Conservation (phyloP, 2,113 vertebrate species). For the Brachirus orientalis region DNA sequence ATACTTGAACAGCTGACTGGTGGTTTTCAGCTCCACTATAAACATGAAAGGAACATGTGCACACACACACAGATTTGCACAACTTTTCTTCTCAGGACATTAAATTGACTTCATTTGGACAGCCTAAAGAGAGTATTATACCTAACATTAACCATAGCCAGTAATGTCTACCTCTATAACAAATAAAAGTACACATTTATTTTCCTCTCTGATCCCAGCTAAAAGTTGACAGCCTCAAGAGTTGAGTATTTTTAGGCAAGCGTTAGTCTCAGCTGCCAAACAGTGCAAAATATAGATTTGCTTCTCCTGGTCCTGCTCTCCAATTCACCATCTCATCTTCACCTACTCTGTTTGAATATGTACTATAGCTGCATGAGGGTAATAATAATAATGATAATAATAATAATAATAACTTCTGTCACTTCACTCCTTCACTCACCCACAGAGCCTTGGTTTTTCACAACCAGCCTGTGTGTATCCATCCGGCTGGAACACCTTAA, state of each 20-base stretch:
- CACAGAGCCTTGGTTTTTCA: constrained; percentile 66
- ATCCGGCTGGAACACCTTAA: constrained; percentile 28
- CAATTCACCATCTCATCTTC: constrained; percentile 11
- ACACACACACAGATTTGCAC: not conserved
- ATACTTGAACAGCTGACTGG: constrained; percentile 62
- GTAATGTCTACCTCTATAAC: no score
- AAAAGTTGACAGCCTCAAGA: constrained; percentile 70
- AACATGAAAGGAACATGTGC: constrained; percentile 41
- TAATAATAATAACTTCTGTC: no score
- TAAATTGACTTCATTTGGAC: no score
- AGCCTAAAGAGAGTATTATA: no score
- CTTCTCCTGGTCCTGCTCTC: constrained; percentile 53
- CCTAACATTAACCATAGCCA: no score
- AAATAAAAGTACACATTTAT: constrained; percentile 16
- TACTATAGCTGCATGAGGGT: not conserved
- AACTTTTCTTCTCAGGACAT: no score
- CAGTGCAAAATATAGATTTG: constrained; percentile 73
- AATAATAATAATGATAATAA: no score
- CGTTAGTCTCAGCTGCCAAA: constrained; percentile 72
- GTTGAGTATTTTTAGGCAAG: constrained; percentile 78
- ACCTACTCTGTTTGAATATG: constrained; percentile 6
- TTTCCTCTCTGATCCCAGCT: constrained; percentile 63
- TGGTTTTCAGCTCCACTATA: constrained; percentile 35
- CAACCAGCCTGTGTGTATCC: constrained; percentile 74
- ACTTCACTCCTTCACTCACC: no score